Percentiles rank a stretch among this genome's conserved stretches.
phyloP scores from a whole-genome alignment of 53 echinoderm and acorn worm species.

The Temnopleurus reevesii region DNA sequence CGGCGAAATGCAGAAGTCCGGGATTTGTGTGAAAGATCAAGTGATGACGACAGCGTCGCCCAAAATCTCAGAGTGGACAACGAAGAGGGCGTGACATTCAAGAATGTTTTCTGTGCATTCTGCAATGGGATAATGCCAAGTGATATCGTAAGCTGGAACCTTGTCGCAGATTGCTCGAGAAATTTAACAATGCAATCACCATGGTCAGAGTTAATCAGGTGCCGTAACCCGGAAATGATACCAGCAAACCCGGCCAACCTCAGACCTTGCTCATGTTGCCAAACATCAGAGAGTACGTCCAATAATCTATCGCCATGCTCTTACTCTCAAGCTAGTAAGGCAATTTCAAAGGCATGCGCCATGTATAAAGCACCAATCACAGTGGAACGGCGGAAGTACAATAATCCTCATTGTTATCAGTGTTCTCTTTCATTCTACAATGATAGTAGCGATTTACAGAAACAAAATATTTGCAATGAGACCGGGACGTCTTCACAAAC shows the following conservation, averaged over 20 bases:
- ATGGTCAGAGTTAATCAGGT: neutral
- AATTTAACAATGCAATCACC: neutral
- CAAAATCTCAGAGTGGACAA: conserved; percentile 1
- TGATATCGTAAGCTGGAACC: neutral
- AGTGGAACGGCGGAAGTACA: neutral
- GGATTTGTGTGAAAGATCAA: neutral
- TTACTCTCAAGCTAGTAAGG: neutral
- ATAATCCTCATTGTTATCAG: conserved; percentile 19
- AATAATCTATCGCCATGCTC: neutral
- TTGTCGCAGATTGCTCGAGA: neutral
- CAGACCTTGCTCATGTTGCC: neutral
- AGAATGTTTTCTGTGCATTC: conserved; percentile 33
- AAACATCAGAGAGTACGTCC: neutral
- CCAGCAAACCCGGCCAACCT: neutral
- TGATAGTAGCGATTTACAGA: too few species aligned
- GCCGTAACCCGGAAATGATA: neutral
- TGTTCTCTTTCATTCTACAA: neutral
- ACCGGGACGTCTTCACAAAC: too few species aligned
- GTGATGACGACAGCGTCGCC: neutral
- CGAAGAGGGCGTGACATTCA: conserved; percentile 3
- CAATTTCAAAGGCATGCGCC: neutral
- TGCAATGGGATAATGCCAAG: neutral
- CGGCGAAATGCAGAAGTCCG: neutral
- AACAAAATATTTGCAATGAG: too few species aligned
- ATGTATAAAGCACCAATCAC: neutral